Evolutionary conservation across 2,113 vertebrate species (phyloP).

Genomic region (Capreolus pygargus): DNA sequence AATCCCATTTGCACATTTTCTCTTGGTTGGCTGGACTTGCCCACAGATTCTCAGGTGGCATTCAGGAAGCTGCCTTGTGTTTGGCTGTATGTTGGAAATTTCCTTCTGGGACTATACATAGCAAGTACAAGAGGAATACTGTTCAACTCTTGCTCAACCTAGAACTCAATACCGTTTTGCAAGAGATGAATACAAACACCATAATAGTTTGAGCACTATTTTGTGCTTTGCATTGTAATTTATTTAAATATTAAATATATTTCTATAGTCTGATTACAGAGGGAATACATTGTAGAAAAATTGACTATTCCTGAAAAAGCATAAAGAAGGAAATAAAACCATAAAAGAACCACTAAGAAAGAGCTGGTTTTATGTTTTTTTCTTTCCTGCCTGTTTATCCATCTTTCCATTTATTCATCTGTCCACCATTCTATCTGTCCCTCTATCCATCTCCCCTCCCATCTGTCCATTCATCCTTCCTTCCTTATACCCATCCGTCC

Average conservation of each 20-base stretch:
- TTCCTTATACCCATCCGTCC: neutral
- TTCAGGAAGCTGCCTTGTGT: neutral
- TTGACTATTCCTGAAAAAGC: neutral
- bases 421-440: accelerated
- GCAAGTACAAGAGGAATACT: too few relatives aligned
- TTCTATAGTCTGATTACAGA: neutral
- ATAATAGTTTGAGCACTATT: neutral
- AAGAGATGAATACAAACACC: neutral
- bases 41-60: neutral
- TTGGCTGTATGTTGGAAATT: neutral
- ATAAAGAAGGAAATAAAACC: neutral
- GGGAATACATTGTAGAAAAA: neutral
- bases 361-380: neutral
- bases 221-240: neutral
- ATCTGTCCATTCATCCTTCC: too few relatives aligned
- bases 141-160: neutral
- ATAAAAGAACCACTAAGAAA: neutral
- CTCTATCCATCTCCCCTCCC: neutral
- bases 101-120: neutral
- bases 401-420: neutral
- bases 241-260: conserved; percentile 7
- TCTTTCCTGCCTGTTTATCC: neutral
- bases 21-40: neutral
- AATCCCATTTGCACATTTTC: conserved; percentile 20
- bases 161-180: neutral